phyloP scores from a whole-genome alignment of 2,113 vertebrate genomes.

The Serilophus lunatus region DNA sequence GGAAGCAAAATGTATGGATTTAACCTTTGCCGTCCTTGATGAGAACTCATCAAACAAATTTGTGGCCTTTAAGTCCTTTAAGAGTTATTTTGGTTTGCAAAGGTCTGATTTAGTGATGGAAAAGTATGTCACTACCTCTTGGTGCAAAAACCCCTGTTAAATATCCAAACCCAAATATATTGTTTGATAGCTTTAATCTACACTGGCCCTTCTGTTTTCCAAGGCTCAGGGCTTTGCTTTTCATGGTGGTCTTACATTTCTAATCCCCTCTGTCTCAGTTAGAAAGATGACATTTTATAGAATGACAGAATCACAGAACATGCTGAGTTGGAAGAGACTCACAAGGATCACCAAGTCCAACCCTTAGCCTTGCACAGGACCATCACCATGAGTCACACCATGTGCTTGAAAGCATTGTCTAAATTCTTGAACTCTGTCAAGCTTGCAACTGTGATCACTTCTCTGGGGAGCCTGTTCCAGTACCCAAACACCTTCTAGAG shows the following conservation, averaged over 20 bases:
- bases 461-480: background rate
- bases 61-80: background rate
- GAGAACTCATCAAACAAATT: background rate
- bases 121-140: background rate
- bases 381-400: background rate
- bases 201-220: background rate
- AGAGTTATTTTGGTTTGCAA: background rate
- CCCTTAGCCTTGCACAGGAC: background rate
- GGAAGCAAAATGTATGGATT: background rate
- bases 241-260: background rate
- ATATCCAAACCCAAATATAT: background rate
- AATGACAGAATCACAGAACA: background rate
- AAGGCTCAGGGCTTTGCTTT: background rate
- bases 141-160: background rate
- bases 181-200: background rate
- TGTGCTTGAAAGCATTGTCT: background rate
- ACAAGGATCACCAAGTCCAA: background rate
- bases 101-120: conserved; percentile 12
- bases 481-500: background rate
- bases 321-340: background rate
- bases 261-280: background rate
- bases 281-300: background rate
- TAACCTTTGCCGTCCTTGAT: conserved; percentile 9
- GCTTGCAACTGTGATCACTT: background rate
- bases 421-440: background rate